Conservation (phyloP, 2,113 vertebrate species). For the Vidua chalybeata region DNA sequence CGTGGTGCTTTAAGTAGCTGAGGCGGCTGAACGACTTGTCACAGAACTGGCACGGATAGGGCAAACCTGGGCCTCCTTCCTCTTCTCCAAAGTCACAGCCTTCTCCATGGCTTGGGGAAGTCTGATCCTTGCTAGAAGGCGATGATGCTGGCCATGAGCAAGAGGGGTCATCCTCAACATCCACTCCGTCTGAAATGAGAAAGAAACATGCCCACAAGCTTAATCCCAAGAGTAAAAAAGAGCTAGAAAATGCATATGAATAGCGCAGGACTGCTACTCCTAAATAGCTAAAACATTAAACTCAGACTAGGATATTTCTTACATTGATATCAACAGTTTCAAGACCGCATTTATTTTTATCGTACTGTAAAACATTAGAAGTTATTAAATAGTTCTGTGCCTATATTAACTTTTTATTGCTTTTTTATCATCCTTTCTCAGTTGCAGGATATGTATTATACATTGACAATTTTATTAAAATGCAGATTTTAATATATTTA, state of each 20-base stretch:
- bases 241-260: background rate
- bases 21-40: constrained; percentile 98
- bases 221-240: background rate
- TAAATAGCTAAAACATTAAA: background rate
- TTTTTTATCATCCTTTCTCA: constrained; percentile 71
- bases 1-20: constrained; percentile 97
- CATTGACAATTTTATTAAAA: constrained; percentile 81
- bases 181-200: constrained; percentile 86
- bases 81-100: constrained; percentile 96
- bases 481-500: constrained; percentile 80
- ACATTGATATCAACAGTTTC: constrained; percentile 28
- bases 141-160: constrained; percentile 98
- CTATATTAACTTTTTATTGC: constrained; percentile 76
- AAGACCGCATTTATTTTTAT: constrained; percentile 58
- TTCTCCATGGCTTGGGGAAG: constrained; percentile 92
- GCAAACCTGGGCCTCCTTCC: constrained; percentile 90
- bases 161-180: constrained; percentile 94
- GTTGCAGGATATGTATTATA: constrained; percentile 68
- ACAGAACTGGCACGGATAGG: constrained; percentile 97
- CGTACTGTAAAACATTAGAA: constrained; percentile 65
- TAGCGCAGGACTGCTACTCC: background rate
- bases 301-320: background rate
- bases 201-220: background rate
- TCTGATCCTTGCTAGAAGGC: constrained; percentile 97
- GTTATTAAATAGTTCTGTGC: constrained; percentile 69